Percentiles rank a stretch among this genome's conserved stretches.
These are phyloP conservation scores for Diarsia dahlii DNA, from an alignment of 2,888 invertebrate species.

Conservation along the genomic window DNA sequence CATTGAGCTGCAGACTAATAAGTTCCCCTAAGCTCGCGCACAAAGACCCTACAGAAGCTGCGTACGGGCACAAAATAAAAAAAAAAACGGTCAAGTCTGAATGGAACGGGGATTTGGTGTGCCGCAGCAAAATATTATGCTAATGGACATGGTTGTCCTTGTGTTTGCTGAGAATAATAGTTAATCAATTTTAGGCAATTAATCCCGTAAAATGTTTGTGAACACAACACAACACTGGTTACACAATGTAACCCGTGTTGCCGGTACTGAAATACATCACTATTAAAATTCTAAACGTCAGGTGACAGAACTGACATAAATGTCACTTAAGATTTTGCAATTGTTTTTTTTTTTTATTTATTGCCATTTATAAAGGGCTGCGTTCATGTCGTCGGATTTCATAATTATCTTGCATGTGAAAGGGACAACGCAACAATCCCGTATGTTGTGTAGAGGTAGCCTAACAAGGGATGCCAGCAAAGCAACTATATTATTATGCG, in stretches of 20 bases:
- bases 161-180: constrained; percentile 5
- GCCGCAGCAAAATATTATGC: constrained; percentile 15
- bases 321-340: not conserved
- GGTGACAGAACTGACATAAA: constrained; percentile 8
- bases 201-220: not conserved
- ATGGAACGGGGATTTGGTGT: constrained; percentile 20
- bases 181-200: not conserved
- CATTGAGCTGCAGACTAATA: constrained; percentile 77
- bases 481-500: not conserved
- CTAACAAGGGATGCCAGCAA: constrained; percentile 51
- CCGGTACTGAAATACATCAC: not conserved
- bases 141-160: constrained; percentile 16
- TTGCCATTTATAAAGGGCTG: not conserved
- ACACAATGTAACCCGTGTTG: not conserved
- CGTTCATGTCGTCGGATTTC: constrained; percentile 48
- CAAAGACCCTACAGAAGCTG: constrained; percentile 80
- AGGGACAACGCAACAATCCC: constrained; percentile 67
- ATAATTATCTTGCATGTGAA: constrained; percentile 64
- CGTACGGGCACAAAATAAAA: constrained; percentile 76
- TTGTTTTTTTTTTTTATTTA: not conserved
- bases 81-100: constrained; percentile 69
- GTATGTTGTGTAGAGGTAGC: constrained; percentile 64
- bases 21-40: constrained; percentile 77
- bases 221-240: too few species aligned
- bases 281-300: constrained; percentile 13